A percentile compares a stretch with the other conserved stretches of the same genome.
Conservation (phyloP, 1,140 invertebrate genomes). For the Papilio helenus region DNA sequence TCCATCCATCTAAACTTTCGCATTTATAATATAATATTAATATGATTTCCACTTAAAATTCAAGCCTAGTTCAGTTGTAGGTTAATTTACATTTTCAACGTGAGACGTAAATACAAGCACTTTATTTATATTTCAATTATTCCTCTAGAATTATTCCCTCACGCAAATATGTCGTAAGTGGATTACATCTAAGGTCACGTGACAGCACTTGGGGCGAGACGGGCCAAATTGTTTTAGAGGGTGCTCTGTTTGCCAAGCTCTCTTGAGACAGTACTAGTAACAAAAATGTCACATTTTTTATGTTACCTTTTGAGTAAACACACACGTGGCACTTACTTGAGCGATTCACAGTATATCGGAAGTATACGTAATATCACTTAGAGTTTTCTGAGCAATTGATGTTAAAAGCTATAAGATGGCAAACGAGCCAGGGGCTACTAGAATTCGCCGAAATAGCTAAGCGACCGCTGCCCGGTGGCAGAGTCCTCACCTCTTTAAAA, state of each 20-base stretch:
- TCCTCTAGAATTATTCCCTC: constrained; percentile 2
- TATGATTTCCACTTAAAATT: no score
- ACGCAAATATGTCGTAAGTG: constrained; percentile 5
- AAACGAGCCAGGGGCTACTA: not conserved
- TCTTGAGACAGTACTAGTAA: constrained; percentile 20
- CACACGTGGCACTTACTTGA: not conserved
- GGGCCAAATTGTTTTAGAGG: constrained; percentile 23
- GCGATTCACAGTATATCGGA: not conserved
- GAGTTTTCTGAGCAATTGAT: not conserved
- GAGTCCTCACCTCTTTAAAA: no score
- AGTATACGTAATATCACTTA: not conserved
- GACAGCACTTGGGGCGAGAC: not conserved
- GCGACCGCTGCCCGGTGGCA: no score
- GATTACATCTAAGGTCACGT: constrained; percentile 19
- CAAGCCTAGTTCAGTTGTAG: no score
- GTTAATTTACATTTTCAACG: not conserved
- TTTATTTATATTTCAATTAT: constrained; percentile 14
- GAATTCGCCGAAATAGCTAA: no score
- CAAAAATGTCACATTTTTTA: not conserved
- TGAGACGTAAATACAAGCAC: not conserved
- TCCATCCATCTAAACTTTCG: no score
- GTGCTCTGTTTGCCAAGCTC: constrained; percentile 12
- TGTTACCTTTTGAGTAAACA: not conserved
- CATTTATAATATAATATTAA: no score
- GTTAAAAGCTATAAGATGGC: not conserved